These are phyloP conservation scores for Miniopterus natalensis DNA, from an alignment of 2,113 vertebrate genomes.

Conservation along the genomic window DNA sequence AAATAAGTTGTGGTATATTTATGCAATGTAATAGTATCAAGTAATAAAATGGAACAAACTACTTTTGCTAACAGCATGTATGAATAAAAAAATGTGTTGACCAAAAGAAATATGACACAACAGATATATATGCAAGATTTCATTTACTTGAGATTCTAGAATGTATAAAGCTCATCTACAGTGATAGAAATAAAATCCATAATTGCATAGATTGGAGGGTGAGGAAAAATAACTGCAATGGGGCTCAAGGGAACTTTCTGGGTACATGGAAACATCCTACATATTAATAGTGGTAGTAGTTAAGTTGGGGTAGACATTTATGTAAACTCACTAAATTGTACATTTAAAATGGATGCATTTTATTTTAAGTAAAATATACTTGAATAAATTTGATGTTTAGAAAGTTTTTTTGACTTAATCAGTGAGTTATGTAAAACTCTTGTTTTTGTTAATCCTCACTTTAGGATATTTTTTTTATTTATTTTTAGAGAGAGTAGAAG, in stretches of 20 bases:
- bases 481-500: too few relatives aligned
- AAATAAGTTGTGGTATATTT: background rate
- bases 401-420: background rate
- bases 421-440: background rate
- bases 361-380: background rate
- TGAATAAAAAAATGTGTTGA: background rate
- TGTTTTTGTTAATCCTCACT: too few relatives aligned
- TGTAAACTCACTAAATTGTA: background rate
- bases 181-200: background rate
- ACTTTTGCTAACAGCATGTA: background rate
- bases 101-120: background rate
- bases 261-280: background rate
- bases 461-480: too few relatives aligned
- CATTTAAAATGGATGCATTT: background rate
- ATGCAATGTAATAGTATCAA: background rate
- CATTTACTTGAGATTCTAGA: background rate
- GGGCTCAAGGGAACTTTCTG: background rate
- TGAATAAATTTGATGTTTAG: background rate
- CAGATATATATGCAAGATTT: background rate
- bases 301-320: background rate
- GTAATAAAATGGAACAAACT: background rate
- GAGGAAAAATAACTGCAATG: fast-evolving
- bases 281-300: background rate
- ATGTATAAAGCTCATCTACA: background rate
- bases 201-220: background rate